These are phyloP conservation scores for Peromyscus aztecus DNA, from an alignment of 2,797 vertebrate genomes.

Conservation along the genomic window DNA sequence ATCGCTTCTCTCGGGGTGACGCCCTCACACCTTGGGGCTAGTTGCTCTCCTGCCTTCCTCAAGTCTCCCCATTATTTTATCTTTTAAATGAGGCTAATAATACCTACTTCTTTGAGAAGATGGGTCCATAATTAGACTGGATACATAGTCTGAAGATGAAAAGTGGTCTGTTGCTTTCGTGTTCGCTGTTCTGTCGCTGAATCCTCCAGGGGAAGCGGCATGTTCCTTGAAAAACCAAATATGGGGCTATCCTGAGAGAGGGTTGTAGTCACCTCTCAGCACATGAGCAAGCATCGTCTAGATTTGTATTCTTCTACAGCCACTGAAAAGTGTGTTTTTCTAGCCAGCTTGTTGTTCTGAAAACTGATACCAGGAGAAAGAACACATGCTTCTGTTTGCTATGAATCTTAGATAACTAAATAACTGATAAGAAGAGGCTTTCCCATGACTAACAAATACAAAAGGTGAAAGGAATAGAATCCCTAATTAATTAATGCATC, in stretches of 20 bases:
- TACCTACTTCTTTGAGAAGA: constrained; percentile 10
- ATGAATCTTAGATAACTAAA: constrained; percentile 1
- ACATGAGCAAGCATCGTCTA: not conserved
- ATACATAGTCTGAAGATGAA: constrained; percentile 73
- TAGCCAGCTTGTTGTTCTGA: constrained; percentile 2
- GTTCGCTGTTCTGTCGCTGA: not conserved
- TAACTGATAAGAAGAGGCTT: not conserved
- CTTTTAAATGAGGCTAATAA: constrained; percentile 77
- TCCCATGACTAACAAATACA: not conserved
- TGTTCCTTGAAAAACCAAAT: not conserved
- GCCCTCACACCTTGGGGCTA: constrained; percentile 42
- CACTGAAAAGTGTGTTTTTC: not conserved
- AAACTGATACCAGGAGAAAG: constrained; percentile 16
- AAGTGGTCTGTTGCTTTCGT: constrained; percentile 22
- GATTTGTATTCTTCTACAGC: not conserved
- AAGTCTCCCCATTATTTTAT: constrained; percentile 63
- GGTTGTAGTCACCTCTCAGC: not conserved
- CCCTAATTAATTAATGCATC: not conserved
- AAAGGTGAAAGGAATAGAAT: not conserved
- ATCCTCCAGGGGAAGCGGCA: not conserved
- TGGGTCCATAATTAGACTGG: constrained; percentile 64
- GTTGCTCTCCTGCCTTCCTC: not conserved
- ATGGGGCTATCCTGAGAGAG: not conserved
- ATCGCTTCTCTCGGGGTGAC: not conserved
- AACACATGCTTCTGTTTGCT: not conserved